phyloP scores from a whole-genome alignment of 2,113 vertebrate genomes.

The Damaliscus lunatus region DNA sequence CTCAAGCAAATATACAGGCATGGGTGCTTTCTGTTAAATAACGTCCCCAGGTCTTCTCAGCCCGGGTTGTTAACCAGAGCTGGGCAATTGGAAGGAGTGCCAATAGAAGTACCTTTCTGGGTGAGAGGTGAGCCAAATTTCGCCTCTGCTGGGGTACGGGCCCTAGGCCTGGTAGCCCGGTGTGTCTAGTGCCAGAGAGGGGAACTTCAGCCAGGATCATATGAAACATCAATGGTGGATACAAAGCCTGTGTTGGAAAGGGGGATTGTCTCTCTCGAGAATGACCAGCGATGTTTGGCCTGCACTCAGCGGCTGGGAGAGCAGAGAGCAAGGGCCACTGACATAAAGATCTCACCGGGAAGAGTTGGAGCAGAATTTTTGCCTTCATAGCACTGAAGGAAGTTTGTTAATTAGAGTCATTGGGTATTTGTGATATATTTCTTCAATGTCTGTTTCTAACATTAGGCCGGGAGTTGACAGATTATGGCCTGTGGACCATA shows the following conservation, averaged over 20 bases:
- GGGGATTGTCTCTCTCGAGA: not conserved
- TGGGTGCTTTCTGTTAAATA: constrained; percentile 55
- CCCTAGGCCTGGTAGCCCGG: not conserved
- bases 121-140: constrained; percentile 3
- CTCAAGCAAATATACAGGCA: constrained; percentile 49
- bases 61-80: constrained; percentile 50
- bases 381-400: not conserved
- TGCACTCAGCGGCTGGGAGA: not conserved
- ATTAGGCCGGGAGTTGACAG: not conserved
- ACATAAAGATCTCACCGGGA: rapidly evolving
- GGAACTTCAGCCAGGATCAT: not conserved
- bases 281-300: not conserved
- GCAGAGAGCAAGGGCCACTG: not conserved
- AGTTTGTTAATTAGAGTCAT: not conserved
- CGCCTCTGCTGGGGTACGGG: not conserved
- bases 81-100: constrained; percentile 1
- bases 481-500: not conserved
- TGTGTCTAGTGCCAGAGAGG: too few species aligned
- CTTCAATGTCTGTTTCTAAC: not conserved
- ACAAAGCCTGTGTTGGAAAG: not conserved
- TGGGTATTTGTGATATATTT: not conserved
- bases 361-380: not conserved
- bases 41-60: constrained; percentile 51
- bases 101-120: not conserved
- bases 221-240: too few species aligned